Evolutionary conservation across 2,888 invertebrate species (phyloP).

Genomic region (Chloroclysta siterata): DNA sequence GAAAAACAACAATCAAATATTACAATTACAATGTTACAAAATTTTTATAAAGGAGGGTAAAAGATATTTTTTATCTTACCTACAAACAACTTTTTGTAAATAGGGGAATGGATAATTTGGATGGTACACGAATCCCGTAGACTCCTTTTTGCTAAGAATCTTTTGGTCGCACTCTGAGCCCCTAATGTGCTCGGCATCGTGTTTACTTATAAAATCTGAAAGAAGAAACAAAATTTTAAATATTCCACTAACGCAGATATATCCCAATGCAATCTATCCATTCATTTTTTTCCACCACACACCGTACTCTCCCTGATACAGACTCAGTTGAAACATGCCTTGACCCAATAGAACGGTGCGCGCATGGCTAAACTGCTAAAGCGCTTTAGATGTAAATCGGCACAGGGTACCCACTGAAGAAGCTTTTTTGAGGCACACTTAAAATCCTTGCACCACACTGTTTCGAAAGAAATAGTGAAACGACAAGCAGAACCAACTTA

Average conservation of each 20-base stretch:
- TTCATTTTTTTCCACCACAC: no score
- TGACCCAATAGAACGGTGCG: no score
- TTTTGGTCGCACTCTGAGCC: constrained; percentile 99
- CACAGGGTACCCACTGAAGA: no score
- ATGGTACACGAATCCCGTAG: constrained; percentile 96
- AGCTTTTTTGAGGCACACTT: no score
- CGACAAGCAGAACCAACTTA: no score
- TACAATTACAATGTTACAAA: neutral
- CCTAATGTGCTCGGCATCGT: constrained; percentile 97
- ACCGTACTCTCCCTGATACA: no score
- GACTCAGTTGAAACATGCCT: no score
- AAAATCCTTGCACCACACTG: no score
- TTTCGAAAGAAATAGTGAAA: no score
- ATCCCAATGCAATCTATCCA: no score
- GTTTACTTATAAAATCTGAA: constrained; percentile 95
- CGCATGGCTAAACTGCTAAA: no score
- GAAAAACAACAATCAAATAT: constrained; percentile 47
- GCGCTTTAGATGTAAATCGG: no score
- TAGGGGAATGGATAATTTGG: constrained; percentile 98
- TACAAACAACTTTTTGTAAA: constrained; percentile 97
- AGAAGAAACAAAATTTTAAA: constrained; percentile 39
- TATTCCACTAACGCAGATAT: neutral
- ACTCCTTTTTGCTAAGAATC: constrained; percentile 96
- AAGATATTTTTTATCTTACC: constrained; percentile 71
- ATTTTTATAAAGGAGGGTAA: neutral